A percentile compares a stretch with the other conserved stretches of the same genome.
phyloP scores from a whole-genome alignment of 2,888 invertebrate genomes.

The Drosophila algonquin region DNA sequence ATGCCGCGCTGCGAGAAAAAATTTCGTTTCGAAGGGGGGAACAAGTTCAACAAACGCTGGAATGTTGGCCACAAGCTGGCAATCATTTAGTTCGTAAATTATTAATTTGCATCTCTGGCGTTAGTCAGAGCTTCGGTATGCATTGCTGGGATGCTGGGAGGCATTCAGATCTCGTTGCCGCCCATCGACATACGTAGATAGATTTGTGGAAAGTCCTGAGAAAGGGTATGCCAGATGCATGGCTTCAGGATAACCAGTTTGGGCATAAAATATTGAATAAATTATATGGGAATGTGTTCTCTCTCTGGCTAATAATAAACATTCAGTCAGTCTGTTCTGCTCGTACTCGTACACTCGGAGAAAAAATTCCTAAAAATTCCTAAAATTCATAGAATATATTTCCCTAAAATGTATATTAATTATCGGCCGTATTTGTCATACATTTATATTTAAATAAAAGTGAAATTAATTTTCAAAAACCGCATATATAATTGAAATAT shows the following conservation, averaged over 20 bases:
- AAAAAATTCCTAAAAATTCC: too few species aligned
- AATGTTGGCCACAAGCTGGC: constrained; percentile 66
- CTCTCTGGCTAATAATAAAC: not conserved
- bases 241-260: not conserved
- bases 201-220: constrained; percentile 8
- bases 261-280: not conserved
- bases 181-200: constrained; percentile 10
- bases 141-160: too few species aligned
- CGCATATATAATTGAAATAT: too few species aligned
- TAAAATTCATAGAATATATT: too few species aligned
- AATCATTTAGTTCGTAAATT: constrained; percentile 56
- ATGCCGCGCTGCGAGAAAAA: constrained; percentile 43
- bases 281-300: not conserved
- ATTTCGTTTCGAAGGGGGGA: constrained; percentile 52
- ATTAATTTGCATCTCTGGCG: constrained; percentile 62
- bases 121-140: constrained; percentile 51
- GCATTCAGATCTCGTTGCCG: constrained; percentile 14
- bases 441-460: too few species aligned
- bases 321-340: too few species aligned
- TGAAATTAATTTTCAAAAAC: too few species aligned
- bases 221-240: too few species aligned
- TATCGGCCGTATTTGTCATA: too few species aligned
- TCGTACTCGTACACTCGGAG: too few species aligned
- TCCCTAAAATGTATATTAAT: too few species aligned
- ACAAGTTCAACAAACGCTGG: constrained; percentile 73